Base-by-base conservation (phyloP, 2,113 vertebrate genomes). In the Danionella cerebrum region DNA sequence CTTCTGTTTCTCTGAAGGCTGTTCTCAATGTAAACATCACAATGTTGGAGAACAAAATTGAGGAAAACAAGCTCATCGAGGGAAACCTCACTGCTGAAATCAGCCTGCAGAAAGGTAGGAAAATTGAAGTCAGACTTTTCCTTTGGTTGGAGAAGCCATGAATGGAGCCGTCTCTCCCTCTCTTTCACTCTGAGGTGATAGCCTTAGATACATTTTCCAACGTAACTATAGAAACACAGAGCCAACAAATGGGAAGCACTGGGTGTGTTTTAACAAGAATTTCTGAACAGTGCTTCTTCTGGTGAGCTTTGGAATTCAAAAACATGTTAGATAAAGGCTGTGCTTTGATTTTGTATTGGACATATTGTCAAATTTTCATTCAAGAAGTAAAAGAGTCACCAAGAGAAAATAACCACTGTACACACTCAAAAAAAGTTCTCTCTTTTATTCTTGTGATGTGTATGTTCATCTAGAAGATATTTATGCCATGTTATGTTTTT, bases 31-130 rank as follows among this genome's bases (percentile, higher is more conserved):
- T 3, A 13, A 87, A 85, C 82, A 78, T 86, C 64, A 81, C 70
- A 6, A 8, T 2, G 1, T 77, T 87, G 66, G 53, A 75, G 68
- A 71, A 70, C 48, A 41, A 54, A 24, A 45, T 82, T 2, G 67
- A 78, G 42, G 14, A 38, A 64, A 77, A 83, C 19, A 78, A 29
- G 33, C 51, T 73, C 68, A 78, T 6, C 4, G 35, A 72, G 75
- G 67, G 65, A 0, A 87, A 87, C 75, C 83, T 87, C 42, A 86
- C 78, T 3, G 27, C 38, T n/a, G 58, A 62, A 66, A 47, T 84
- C 35, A 0, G 10, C 7, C 63, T 70, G 27, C 74, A 76, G 67
- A 59, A 79, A 81, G 87, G 87, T 89, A 82, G 84, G 84, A 86
- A 86, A 85, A 79, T 66, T 67, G 52, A 21, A 64, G 44, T 79